A percentile compares a stretch with the other conserved stretches of the same genome.
Conservation (phyloP, 1,140 invertebrate species). For the Vanessa atalanta region DNA sequence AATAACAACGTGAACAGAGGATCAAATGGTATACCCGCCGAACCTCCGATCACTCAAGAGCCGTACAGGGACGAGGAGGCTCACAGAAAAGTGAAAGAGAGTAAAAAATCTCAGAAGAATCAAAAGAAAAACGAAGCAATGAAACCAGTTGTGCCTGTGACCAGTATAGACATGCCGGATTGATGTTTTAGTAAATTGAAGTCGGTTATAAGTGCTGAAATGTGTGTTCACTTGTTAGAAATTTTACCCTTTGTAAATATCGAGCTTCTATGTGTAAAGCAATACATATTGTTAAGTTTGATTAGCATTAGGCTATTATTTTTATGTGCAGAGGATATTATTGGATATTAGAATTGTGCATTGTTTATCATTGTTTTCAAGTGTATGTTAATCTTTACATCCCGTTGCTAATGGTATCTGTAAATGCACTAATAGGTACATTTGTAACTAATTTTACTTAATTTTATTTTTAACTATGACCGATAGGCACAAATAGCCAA, state of each 20-base stretch:
- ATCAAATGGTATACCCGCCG: constrained; percentile 59
- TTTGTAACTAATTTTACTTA: neutral
- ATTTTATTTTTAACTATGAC: neutral
- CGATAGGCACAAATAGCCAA: neutral
- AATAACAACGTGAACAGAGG: constrained; percentile 83
- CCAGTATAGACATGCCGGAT: constrained; percentile 94
- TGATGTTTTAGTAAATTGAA: constrained; percentile 76
- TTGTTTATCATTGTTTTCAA: constrained; percentile 33
- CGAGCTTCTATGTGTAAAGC: constrained; percentile 56
- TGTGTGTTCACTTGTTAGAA: constrained; percentile 61
- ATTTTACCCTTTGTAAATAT: constrained; percentile 54
- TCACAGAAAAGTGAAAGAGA: constrained; percentile 82
- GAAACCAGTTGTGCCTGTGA: constrained; percentile 92
- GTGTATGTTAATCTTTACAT: neutral
- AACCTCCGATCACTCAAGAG: constrained; percentile 75
- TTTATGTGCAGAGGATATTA: constrained; percentile 26
- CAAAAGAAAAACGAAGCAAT: constrained; percentile 87
- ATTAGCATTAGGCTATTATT: constrained; percentile 25
- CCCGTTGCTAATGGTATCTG: neutral
- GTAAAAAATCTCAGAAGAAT: constrained; percentile 82
- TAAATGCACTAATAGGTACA: neutral
- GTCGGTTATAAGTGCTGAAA: constrained; percentile 32
- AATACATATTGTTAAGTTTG: constrained; percentile 70
- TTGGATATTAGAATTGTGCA: constrained; percentile 40
- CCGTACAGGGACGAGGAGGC: constrained; percentile 80